Base-by-base conservation (phyloP, 2,888 invertebrate genomes). In the Erebia ligea region DNA sequence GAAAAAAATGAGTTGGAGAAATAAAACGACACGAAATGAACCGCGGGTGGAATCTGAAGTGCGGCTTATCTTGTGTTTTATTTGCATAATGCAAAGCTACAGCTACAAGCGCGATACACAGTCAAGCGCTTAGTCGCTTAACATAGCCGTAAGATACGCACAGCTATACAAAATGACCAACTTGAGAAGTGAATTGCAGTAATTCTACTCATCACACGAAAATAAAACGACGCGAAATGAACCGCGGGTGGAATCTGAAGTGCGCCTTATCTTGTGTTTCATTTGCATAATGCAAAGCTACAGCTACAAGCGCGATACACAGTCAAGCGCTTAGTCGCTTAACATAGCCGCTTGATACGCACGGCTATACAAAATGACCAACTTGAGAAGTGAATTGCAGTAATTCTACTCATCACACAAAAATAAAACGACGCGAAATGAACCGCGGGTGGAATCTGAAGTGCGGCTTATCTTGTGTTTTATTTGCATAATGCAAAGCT, bases 71-170 rank as follows among this genome's bases (percentile, higher is more conserved):
- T 73, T 73, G 74, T 73, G 70, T 74, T 74, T 73, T 73, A 76
- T 76, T 76, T 74, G 73, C 76, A 76, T 76, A 74, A 76, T 71
- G 75, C 67, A 48, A 54, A 67, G 68, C 70, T 75, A 73, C 74
- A 73, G 73, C 74, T 71, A 75, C 75, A 71, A 71, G 72, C 70
- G 69, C 71, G 63, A 72, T 75, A 74, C 74, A 75, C 63, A 68
- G 62, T 50, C 61, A 68, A 68, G 68, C 72, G 75, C 75, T 76
- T 74, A 76, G 71, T 76, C 75, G 73, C 70, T 74, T 73, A 73
- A 71, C 74, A 74, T 70, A 66, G 59, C 76, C 63, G 45, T 21
- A n/a, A 6, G 58, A 1, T 50, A 69, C 58, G 66, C 25, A 74
- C 67, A 13, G 73, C 57, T 50, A 10, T 21, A 1, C 2, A 52